Percentiles rank a stretch among this genome's conserved stretches.
These are phyloP conservation scores for Chanos chanos DNA, from an alignment of 2,797 vertebrate species.

Conservation along the genomic window DNA sequence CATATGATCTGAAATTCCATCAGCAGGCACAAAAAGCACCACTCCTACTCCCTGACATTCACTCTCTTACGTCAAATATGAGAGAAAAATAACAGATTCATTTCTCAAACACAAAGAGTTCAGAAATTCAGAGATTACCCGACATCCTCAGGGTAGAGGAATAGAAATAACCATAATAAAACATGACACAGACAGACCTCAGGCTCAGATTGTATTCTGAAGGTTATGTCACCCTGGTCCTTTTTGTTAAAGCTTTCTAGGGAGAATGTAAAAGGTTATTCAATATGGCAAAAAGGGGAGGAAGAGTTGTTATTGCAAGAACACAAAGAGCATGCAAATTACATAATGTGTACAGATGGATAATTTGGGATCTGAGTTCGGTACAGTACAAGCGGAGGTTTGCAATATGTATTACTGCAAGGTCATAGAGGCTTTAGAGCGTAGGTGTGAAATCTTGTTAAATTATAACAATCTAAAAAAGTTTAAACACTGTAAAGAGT, in stretches of 20 bases:
- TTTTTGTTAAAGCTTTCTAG: slow-evolving; percentile 15
- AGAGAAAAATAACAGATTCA: slow-evolving; percentile 1
- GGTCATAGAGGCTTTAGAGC: too few species aligned
- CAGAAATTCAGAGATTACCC: slow-evolving; percentile 12
- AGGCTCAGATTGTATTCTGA: slow-evolving; percentile 17
- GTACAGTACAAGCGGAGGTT: too few species aligned
- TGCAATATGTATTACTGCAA: too few species aligned
- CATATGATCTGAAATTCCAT: slow-evolving; percentile 1
- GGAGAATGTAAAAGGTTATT: slow-evolving; percentile 30
- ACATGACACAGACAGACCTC: slow-evolving; percentile 28
- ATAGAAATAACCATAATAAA: slow-evolving; percentile 34
- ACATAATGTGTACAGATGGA: not conserved
- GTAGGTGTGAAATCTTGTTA: too few species aligned
- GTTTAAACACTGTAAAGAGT: too few species aligned
- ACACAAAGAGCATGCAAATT: slow-evolving; percentile 20
- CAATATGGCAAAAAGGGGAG: slow-evolving; percentile 18
- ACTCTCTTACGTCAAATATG: not conserved
- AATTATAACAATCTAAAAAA: too few species aligned
- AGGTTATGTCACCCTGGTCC: slow-evolving; percentile 16
- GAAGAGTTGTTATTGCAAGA: not conserved
- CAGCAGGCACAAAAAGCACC: not conserved
- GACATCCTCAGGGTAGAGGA: not conserved
- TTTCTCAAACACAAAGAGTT: too few species aligned
- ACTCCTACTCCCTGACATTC: slow-evolving; percentile 7
- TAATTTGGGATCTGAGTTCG: too few species aligned